Evolutionary conservation across 2,113 vertebrate species (phyloP).

Genomic region (Callipepla californica): DNA sequence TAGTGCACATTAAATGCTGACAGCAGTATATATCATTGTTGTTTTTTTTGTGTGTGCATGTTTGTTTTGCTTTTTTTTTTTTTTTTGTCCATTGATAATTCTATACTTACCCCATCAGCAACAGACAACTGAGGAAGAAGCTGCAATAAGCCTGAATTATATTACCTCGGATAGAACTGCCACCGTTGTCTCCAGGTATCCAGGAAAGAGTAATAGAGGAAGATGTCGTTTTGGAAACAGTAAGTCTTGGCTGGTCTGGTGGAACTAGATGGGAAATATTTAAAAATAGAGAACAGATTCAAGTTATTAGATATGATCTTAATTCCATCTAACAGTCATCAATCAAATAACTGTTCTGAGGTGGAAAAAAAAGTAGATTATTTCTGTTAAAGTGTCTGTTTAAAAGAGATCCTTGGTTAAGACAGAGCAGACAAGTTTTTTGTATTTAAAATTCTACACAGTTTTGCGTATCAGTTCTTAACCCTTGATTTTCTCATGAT

Average conservation of each 20-base stretch:
- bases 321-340: slow-evolving; percentile 58
- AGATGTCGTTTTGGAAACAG: slow-evolving; percentile 97
- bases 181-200: slow-evolving; percentile 98
- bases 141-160: neutral
- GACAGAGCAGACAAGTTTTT: slow-evolving; percentile 48
- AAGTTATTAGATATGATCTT: slow-evolving; percentile 33
- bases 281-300: slow-evolving; percentile 73
- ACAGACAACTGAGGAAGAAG: neutral
- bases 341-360: slow-evolving; percentile 68
- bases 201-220: slow-evolving; percentile 97
- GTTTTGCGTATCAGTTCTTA: slow-evolving; percentile 17
- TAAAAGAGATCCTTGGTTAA: slow-evolving; percentile 67
- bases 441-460: slow-evolving; percentile 33
- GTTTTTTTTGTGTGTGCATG: neutral
- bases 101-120: neutral
- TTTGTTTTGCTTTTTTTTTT: neutral
- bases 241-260: slow-evolving; percentile 97
- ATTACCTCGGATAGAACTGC: slow-evolving; percentile 98
- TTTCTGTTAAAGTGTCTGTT: slow-evolving; percentile 77
- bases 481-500: neutral
- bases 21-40: neutral
- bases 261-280: slow-evolving; percentile 84
- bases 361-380: slow-evolving; percentile 72
- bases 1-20: neutral
- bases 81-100: neutral